Conservation (phyloP, 2,888 invertebrate species). For the Kryphioiulus occultus region DNA sequence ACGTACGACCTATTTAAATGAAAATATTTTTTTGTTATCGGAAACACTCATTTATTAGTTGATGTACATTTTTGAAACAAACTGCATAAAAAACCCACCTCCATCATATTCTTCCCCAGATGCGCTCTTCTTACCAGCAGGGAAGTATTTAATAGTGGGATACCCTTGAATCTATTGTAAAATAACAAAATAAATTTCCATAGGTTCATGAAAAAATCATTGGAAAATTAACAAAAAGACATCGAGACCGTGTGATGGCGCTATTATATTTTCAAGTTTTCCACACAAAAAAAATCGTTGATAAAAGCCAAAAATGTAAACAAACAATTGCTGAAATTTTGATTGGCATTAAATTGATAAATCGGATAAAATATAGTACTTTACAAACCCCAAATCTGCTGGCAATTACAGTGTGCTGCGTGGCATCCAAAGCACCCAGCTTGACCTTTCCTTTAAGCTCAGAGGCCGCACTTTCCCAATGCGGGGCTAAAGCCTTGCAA, state of each 20-base stretch:
- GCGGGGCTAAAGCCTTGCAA: constrained; percentile 94
- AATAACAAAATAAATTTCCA: not conserved
- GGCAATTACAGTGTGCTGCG: constrained; percentile 83
- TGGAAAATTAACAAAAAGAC: too few relatives aligned
- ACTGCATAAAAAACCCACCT: constrained; percentile 65
- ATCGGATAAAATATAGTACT: too few relatives aligned
- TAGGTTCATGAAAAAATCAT: too few relatives aligned
- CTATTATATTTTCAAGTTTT: too few relatives aligned
- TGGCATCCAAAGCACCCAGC: constrained; percentile 95
- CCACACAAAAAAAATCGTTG: too few relatives aligned
- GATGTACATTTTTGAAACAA: too few relatives aligned
- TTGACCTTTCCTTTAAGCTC: constrained; percentile 95
- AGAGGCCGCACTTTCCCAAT: constrained; percentile 94
- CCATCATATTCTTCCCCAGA: constrained; percentile 85
- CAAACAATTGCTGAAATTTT: too few relatives aligned
- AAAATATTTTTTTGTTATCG: not conserved
- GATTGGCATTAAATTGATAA: too few relatives aligned
- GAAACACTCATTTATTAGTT: not conserved
- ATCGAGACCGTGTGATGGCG: too few relatives aligned
- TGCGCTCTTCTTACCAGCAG: constrained; percentile 67
- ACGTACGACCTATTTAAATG: constrained; percentile 72
- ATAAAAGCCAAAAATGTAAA: too few relatives aligned
- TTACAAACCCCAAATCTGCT: constrained; percentile 74
- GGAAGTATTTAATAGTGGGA: constrained; percentile 95
- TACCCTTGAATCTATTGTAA: constrained; percentile 77